These are phyloP conservation scores for Chromobotia macracanthus DNA, from an alignment of 2,797 vertebrate species.

Conservation along the genomic window DNA sequence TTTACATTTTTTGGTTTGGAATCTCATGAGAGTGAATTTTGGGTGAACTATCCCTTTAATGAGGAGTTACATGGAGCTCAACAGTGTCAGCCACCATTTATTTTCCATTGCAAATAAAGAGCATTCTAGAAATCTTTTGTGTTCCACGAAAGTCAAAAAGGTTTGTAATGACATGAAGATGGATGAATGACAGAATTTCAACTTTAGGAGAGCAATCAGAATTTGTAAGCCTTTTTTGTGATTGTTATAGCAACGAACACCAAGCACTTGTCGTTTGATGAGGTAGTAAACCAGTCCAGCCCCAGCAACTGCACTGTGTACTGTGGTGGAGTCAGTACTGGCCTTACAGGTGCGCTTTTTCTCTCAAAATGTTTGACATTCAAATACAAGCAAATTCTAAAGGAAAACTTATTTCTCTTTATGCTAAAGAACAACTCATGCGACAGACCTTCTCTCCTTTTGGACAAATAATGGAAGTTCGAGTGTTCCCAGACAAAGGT, in stretches of 20 bases:
- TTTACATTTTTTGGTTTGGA: too few species aligned
- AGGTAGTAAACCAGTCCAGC: conserved; percentile 95
- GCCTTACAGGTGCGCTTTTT: conserved; percentile 85
- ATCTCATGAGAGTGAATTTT: too few species aligned
- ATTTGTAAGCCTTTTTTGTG: conserved; percentile 5
- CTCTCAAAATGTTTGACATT: neutral
- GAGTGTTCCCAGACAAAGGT: conserved; percentile 98
- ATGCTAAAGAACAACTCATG: conserved; percentile 91
- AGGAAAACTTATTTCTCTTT: neutral
- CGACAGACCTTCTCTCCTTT: conserved; percentile 97
- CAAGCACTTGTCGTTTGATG: conserved; percentile 94
- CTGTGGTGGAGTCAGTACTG: conserved; percentile 92
- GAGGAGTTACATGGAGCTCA: too few species aligned
- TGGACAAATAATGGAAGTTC: conserved; percentile 96
- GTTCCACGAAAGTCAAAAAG: too few species aligned
- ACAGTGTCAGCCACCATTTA: too few species aligned
- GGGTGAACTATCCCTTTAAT: too few species aligned
- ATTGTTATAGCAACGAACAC: conserved; percentile 77
- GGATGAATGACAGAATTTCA: too few species aligned
- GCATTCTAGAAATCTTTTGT: too few species aligned
- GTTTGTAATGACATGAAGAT: too few species aligned
- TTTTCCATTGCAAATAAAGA: too few species aligned
- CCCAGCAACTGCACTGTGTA: conserved; percentile 98
- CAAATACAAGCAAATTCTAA: neutral
- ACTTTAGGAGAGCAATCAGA: neutral